Base-by-base conservation (phyloP, 2,113 vertebrate genomes). In the Pteruthius melanotis region DNA sequence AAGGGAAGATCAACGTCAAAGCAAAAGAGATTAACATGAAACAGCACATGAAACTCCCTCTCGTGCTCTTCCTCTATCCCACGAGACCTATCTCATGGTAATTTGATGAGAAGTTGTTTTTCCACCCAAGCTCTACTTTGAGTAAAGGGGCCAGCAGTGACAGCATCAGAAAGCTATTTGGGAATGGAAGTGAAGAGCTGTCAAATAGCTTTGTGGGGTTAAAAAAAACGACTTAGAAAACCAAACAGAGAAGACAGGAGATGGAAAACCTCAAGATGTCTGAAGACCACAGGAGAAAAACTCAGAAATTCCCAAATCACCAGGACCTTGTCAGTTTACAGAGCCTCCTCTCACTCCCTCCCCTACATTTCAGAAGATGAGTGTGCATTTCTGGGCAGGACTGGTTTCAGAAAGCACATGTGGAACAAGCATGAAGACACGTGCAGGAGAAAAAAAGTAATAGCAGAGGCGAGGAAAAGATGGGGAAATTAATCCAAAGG, bases 91-190 rank as follows among this genome's bases (percentile, higher is more conserved):
- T 42, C 66, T 56, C 35, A 39, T n/a, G 78, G 85, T 26, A 87
- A 91, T 85, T 90, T 19, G 37, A 85, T 21, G 88, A 56, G 54
- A 89, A 95, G 59, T 15, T 95, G 37, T 83, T 94, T 95, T 95
- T 93, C 95, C 86, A 81, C 33, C 64, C 64, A 77, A 95, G 50
- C 23, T 92, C 49, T 72, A 57, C 66, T 93, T 90, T 69, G 35
- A 89, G 66, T 70, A 50, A 24, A 79, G 76, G 94, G 80, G 79
- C 86, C 94, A 93, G 88, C 50, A 57, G 71, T 90, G 92, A 97
- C 95, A 93, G 83, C 83, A 94, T 83, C 45, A 83, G 88, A 88
- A 94, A 69, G 64, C 27, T 94, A 93, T 96, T 88, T 86, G 76
- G 94, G 86, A 94, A 92, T 9, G 54, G 63, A 88, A 70, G 82